A percentile compares a stretch with the other conserved stretches of the same genome.
Evolutionary conservation across 2,888 invertebrate genomes (phyloP).

Genomic region (Drosophila flavopinicola): DNA sequence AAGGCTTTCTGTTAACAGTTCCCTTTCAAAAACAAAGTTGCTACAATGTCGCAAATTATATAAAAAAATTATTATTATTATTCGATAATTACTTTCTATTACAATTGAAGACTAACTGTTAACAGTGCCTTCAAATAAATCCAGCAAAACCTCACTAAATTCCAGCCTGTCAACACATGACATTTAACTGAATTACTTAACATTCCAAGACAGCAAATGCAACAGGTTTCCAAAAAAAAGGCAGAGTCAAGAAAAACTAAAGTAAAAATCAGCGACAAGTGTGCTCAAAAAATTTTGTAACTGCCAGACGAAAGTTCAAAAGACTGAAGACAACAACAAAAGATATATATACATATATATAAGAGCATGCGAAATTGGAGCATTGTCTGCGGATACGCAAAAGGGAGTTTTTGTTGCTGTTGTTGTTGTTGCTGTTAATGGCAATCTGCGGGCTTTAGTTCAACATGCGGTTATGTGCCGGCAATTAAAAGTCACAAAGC

Average conservation of each 20-base stretch:
- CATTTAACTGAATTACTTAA: background rate
- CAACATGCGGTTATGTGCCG: conserved; percentile 62
- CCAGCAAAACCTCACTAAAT: background rate
- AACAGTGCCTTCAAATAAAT: background rate
- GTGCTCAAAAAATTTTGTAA: conserved; percentile 6
- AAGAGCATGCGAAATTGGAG: conserved; percentile 38
- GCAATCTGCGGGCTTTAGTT: conserved; percentile 53
- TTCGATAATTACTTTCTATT: too few relatives aligned
- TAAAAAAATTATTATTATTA: too few relatives aligned
- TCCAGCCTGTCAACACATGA: conserved; percentile 15
- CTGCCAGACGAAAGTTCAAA: conserved; percentile 39
- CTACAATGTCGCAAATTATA: too few relatives aligned
- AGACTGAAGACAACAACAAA: conserved; percentile 1
- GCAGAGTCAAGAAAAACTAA: background rate
- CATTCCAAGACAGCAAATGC: conserved; percentile 5
- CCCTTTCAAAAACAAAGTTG: too few relatives aligned
- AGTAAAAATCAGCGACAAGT: conserved; percentile 12
- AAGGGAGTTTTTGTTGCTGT: conserved; percentile 9
- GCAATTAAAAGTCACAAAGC: conserved; percentile 74
- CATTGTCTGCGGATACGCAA: conserved; percentile 28
- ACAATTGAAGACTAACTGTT: background rate
- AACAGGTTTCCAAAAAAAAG: conserved; percentile 33
- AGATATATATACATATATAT: background rate
- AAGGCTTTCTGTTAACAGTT: too few relatives aligned
- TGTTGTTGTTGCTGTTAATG: conserved; percentile 42